Base-by-base conservation (phyloP, 2,797 vertebrate species). In the Lithobates sylvaticus region DNA sequence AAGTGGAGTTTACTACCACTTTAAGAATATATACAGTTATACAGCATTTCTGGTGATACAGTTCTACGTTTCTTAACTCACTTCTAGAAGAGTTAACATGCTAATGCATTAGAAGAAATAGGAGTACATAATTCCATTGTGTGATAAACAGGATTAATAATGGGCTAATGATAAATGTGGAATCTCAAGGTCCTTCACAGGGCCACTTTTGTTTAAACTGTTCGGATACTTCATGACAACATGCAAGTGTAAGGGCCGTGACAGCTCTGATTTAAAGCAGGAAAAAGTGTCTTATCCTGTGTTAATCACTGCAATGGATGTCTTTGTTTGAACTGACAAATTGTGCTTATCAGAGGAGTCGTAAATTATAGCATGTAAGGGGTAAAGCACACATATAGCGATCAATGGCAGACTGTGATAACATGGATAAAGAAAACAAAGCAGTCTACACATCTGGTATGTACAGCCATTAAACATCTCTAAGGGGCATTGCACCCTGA, bases 391-490 rank as follows among this genome's bases (percentile, higher is more conserved):
- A 83, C 42, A 85, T 68, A 80, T 84, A 89, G 73, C 79, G 86
- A 73, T 16, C 32, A 79, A 86, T 74, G 89, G 91, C 69, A 88
- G 84, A 34, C 81, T 73, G 72, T 64, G 88, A 91, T 79, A 88
- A 92, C 32, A 0, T 5, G 86, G 91, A 93, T 88, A 91, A 90
- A 73, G 76, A 75, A 85, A 89, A 88, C 77, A 78, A 85, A 87
- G 73, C 83, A 86, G 21, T 79, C 80, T 64, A 86, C 88, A 93
- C 91, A 67, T 69, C 89, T 90, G 79, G 88, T 92, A 92, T 92
- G 93, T 93, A 89, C 86, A 89, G 67, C 70, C 88, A 88, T 83
- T 78, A 87, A 91, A 86, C 80, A 83, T 84, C 84, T 81, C 78
- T 84, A 91, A 91, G 12, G 82, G 91, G 84, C 74, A 76, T 78